Conservation (phyloP, 2,113 vertebrate genomes). For the Tor tambroides region DNA sequence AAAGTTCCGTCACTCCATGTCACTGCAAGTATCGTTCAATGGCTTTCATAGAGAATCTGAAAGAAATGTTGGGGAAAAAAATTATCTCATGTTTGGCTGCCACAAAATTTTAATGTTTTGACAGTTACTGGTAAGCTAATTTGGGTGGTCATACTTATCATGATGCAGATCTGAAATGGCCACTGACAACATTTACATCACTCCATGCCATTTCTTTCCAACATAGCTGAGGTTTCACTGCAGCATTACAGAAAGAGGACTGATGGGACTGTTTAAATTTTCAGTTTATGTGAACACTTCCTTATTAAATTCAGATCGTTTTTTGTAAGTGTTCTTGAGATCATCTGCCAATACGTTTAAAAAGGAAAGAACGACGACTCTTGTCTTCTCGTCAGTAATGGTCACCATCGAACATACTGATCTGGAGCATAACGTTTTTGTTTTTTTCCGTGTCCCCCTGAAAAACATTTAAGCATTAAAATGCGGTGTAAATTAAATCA, state of each 20-base stretch:
- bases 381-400: not conserved
- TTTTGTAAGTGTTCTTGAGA: not conserved
- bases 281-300: not conserved
- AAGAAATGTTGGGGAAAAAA: not conserved
- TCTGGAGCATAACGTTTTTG: not conserved
- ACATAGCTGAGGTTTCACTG: constrained; percentile 17
- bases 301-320: not conserved
- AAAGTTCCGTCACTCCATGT: not conserved
- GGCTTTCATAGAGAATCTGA: not conserved
- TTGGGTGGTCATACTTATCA: not conserved
- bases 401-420: not conserved
- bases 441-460: not conserved
- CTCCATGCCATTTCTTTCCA: not conserved
- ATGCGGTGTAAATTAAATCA: too few relatives aligned
- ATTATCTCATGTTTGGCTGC: not conserved
- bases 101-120: not conserved
- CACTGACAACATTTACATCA: not conserved
- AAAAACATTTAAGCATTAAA: not conserved
- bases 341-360: not conserved
- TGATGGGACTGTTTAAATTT: not conserved
- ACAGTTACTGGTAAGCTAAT: not conserved
- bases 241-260: not conserved
- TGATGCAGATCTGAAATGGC: not conserved
- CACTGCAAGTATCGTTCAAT: not conserved
- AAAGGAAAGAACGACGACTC: not conserved